These are phyloP conservation scores for Drosophila rhopaloa DNA, from an alignment of 1,140 invertebrate genomes.

Conservation along the genomic window DNA sequence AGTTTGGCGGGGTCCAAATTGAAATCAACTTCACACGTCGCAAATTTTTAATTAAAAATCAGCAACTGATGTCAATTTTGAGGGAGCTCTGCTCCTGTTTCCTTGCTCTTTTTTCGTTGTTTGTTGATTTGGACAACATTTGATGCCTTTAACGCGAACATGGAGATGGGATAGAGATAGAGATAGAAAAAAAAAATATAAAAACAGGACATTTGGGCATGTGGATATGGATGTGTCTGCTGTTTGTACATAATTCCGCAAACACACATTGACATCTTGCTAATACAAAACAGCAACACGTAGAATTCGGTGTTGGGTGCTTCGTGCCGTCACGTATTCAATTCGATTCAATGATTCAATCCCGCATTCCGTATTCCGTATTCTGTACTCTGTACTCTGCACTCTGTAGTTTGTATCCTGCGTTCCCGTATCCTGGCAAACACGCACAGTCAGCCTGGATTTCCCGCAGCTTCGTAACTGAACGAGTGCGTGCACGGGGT, in stretches of 20 bases:
- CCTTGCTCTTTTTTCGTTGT: slow-evolving; percentile 6
- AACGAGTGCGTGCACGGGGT: slow-evolving; percentile 28
- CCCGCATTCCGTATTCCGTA: slow-evolving; percentile 3
- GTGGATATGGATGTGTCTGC: slow-evolving; percentile 23
- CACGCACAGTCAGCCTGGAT: slow-evolving; percentile 44
- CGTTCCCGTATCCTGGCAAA: slow-evolving; percentile 19
- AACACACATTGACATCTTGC: slow-evolving; percentile 74
- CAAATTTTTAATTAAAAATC: slow-evolving; percentile 83
- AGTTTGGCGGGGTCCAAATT: slow-evolving; percentile 56
- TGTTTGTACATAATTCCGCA: slow-evolving; percentile 68
- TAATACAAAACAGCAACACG: slow-evolving; percentile 68
- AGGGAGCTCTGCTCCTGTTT: neutral
- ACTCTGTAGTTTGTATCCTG: slow-evolving; percentile 5
- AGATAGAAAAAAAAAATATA: slow-evolving; percentile 5
- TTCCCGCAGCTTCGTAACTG: slow-evolving; percentile 19
- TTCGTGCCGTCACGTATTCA: slow-evolving; percentile 79
- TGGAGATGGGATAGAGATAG: slow-evolving; percentile 8
- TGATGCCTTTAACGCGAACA: slow-evolving; percentile 67
- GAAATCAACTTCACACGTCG: slow-evolving; percentile 83
- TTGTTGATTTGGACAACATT: slow-evolving; percentile 69
- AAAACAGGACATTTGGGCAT: slow-evolving; percentile 10
- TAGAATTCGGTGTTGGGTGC: slow-evolving; percentile 23
- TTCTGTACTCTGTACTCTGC: neutral
- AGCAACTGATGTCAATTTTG: slow-evolving; percentile 80
- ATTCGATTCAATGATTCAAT: slow-evolving; percentile 79